Evolutionary conservation across 2,888 invertebrate genomes (phyloP), one percentile per base, ranked within the genome.

Genomic region (Halocaridina rubra): DNA sequence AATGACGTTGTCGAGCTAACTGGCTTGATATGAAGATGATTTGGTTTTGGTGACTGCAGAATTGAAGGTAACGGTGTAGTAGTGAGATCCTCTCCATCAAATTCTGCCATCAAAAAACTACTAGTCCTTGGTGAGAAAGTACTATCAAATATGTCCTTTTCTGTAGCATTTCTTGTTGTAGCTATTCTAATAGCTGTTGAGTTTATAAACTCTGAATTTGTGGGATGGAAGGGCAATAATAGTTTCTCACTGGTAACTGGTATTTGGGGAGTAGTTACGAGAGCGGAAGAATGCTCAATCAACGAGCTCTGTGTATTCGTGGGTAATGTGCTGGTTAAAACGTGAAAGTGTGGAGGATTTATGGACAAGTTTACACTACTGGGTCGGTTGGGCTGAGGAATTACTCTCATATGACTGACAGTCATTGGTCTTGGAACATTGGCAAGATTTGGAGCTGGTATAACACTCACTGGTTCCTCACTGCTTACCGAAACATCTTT

Each of bases 391-490:
- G 16, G 3, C 10, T 67, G 67, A 27, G 30, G 30, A 24, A n/a
- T 27, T 67, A 8, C n/a, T 5, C 2, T n/a, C 46, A 46, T 10
- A 46, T 46, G 46, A 16, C 46, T 16, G 4, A 53, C 19, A 53
- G n/a, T 19, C 10, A 53, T 53, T n/a, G 72, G 46, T 74, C 24
- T 24, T 13, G 39, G 72, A 13, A 74, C 5, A 46, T 8, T 22
- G 8, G 61, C 79, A 3, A 80, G 61, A 30, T 74, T 39, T 24
- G 75, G 64, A 19, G 72, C 79, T n/a, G 79, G 33, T 13, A 79
- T 80, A 57, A 79, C 67, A 39, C 29, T 75, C 5, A 75, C 81
- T 7, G 74, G 75, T n/a, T 75, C 74, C 24, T 77, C 77, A 32
- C 77, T 77, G 24, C 77, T 77, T 7, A 61, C 32, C 5, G 77